Conservation (phyloP, 2,113 vertebrate genomes). For the Syrrhaptes paradoxus region DNA sequence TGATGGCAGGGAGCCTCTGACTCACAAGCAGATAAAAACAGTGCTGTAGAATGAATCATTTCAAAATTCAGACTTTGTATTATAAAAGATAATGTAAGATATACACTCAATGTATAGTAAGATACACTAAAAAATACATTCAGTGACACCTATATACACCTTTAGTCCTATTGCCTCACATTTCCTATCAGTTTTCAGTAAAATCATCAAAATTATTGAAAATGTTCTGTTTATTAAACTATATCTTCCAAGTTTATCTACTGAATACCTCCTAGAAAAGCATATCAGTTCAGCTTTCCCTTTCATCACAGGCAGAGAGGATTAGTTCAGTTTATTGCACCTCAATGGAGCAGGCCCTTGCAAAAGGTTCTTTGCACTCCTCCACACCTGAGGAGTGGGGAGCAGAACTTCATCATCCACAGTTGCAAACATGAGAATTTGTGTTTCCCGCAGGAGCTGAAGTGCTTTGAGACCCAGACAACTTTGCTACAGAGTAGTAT, state of each 20-base stretch:
- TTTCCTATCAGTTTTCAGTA: neutral
- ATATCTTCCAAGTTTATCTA: neutral
- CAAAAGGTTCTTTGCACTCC: neutral
- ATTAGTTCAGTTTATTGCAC: neutral
- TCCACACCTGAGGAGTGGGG: neutral
- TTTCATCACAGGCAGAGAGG: neutral
- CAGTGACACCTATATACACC: neutral
- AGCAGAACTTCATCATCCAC: neutral
- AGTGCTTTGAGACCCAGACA: neutral
- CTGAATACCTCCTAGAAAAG: neutral
- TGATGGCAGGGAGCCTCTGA: neutral
- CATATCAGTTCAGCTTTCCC: neutral
- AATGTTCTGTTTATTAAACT: neutral
- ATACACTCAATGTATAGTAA: neutral
- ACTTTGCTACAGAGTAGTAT: neutral
- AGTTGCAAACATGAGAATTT: neutral
- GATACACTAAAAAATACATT: neutral
- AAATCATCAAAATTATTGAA: neutral
- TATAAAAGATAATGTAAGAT: neutral
- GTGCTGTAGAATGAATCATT: neutral
- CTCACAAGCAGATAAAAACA: neutral
- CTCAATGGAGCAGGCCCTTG: neutral
- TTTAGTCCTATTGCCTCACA: neutral
- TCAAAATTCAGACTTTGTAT: neutral
- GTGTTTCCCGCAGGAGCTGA: neutral